These are phyloP conservation scores for Spheniscus mendiculus DNA, from an alignment of 2,113 vertebrate species.

Conservation along the genomic window DNA sequence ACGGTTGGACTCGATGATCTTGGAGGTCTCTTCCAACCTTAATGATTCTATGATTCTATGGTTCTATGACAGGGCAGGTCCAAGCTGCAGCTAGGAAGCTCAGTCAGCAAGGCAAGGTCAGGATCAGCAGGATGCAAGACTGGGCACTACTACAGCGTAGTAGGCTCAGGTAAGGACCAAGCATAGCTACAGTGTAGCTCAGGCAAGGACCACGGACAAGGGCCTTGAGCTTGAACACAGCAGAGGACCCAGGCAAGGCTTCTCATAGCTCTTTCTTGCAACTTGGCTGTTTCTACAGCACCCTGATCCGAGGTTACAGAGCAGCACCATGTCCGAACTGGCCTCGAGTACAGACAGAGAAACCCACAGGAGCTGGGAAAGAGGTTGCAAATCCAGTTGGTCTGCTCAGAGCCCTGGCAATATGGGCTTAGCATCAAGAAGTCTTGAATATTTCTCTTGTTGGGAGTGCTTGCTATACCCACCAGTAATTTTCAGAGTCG, in stretches of 20 bases:
- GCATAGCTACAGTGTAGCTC: background rate
- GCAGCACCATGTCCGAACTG: background rate
- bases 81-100: background rate
- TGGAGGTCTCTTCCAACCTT: no score
- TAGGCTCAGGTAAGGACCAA: background rate
- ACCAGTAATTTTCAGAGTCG: background rate
- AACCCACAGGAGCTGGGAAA: background rate
- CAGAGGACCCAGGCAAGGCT: background rate
- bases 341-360: background rate
- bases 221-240: background rate
- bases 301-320: background rate
- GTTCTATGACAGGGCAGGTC: background rate
- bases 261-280: background rate
- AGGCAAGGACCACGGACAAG: background rate
- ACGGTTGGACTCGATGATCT: no score
- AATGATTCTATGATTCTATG: no score
- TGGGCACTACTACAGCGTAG: background rate
- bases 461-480: background rate
- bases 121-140: background rate
- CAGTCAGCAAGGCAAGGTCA: background rate
- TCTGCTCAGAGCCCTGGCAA: background rate
- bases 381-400: background rate
- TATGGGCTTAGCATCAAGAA: background rate
- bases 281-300: background rate
- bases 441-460: background rate